These are phyloP conservation scores for Dynastes maya DNA, from an alignment of 2,888 invertebrate genomes.

Conservation along the genomic window DNA sequence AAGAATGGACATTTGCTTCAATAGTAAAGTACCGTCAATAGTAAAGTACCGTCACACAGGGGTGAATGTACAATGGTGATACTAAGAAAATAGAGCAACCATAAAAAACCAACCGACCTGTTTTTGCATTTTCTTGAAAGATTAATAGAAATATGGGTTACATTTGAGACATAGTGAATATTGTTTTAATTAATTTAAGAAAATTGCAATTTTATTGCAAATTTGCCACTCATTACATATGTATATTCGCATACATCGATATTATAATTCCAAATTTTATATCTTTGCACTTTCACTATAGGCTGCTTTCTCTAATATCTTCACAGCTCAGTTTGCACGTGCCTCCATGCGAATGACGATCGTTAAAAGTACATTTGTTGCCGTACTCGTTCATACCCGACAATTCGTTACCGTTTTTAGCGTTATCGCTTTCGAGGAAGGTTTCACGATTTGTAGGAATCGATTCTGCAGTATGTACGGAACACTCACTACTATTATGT, in stretches of 20 bases:
- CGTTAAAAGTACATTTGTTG: slow-evolving; percentile 14
- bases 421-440: neutral
- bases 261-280: slow-evolving; percentile 1
- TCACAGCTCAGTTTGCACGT: slow-evolving; percentile 30
- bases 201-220: neutral
- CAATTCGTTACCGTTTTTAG: slow-evolving; percentile 11
- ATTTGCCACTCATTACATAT: neutral
- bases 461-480: neutral
- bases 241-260: neutral
- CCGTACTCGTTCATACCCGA: neutral
- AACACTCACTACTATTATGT: slow-evolving; percentile 16
- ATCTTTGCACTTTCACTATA: slow-evolving; percentile 38
- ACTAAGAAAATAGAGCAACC: too few relatives aligned
- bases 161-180: neutral
- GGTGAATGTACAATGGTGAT: neutral
- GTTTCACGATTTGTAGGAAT: neutral
- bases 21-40: too few relatives aligned
- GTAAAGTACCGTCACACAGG: too few relatives aligned
- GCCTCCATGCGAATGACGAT: slow-evolving; percentile 5
- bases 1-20: too few relatives aligned
- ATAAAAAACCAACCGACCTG: too few relatives aligned
- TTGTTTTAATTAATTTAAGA: neutral
- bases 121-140: too few relatives aligned
- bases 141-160: neutral
- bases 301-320: slow-evolving; percentile 49